Evolutionary conservation across 92 coral and sea anemone genomes (phyloP).

Genomic region (Metridium senile): DNA sequence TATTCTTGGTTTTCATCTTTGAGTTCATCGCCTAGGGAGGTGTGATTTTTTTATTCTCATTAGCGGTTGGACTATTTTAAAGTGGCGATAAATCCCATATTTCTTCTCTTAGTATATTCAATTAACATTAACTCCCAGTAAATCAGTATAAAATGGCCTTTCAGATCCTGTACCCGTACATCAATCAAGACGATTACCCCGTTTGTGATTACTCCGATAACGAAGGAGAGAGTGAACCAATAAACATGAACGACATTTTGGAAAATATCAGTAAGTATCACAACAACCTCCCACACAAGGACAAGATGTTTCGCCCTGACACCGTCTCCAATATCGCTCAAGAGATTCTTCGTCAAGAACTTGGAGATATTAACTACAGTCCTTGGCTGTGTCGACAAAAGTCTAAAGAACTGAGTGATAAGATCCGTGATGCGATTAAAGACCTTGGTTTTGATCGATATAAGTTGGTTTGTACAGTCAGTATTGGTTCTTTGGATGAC

Average conservation of each 20-base stretch:
- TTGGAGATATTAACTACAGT: conserved; percentile 30
- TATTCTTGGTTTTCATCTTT: not conserved
- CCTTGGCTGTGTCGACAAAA: conserved; percentile 50
- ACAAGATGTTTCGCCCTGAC: conserved; percentile 35
- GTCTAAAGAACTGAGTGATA: conserved; percentile 56
- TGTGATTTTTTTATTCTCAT: not conserved
- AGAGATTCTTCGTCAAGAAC: conserved; percentile 29
- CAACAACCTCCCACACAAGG: conserved; percentile 51
- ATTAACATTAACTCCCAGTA: not conserved
- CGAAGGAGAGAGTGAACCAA: conserved; percentile 10
- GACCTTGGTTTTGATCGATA: conserved; percentile 62
- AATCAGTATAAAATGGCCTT: conserved; percentile 40
- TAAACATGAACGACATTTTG: conserved; percentile 28
- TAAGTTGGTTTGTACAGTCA: conserved; percentile 63
- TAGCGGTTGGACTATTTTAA: not conserved
- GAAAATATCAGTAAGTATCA: conserved; percentile 38
- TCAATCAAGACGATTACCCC: conserved; percentile 39
- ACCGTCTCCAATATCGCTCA: conserved; percentile 33
- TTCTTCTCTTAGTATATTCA: not conserved
- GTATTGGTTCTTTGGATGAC: conserved; percentile 53
- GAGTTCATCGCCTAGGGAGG: conserved; percentile 6
- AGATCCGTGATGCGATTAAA: conserved; percentile 65
- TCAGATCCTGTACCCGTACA: conserved; percentile 53
- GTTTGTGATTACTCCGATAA: conserved; percentile 20
- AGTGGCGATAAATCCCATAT: not conserved